Percentiles rank a stretch among this genome's conserved stretches.
These are phyloP conservation scores for Echinops telfairi DNA, from an alignment of 2,113 vertebrate species.

Conservation along the genomic window DNA sequence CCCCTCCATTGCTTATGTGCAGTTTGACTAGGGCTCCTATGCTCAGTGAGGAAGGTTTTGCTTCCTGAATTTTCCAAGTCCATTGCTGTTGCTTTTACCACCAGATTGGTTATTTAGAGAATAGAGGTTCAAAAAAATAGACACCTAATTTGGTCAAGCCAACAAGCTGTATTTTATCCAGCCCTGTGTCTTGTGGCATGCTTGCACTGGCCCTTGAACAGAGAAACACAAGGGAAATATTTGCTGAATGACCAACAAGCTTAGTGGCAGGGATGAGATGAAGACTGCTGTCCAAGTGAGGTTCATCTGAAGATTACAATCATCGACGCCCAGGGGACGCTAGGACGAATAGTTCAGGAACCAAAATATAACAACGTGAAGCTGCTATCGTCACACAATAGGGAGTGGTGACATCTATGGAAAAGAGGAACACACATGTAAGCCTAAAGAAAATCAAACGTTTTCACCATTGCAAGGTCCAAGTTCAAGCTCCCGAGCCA, in stretches of 20 bases:
- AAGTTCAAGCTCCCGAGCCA: not conserved
- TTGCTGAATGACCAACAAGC: conserved; percentile 5
- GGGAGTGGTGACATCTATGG: not conserved
- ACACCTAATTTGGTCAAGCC: not conserved
- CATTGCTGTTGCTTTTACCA: not conserved
- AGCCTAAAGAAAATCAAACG: not conserved
- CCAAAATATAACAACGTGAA: too few relatives aligned
- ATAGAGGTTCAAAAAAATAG: conserved; percentile 44
- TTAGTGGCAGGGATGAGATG: conserved; percentile 9
- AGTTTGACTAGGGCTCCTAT: not conserved
- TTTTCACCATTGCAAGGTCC: not conserved
- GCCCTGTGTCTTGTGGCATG: not conserved
- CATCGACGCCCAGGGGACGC: not conserved
- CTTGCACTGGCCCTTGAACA: not conserved
- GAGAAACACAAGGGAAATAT: conserved; percentile 8
- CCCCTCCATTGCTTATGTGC: not conserved
- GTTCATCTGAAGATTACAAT: not conserved
- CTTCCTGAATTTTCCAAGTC: conserved; percentile 18
- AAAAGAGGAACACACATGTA: not conserved
- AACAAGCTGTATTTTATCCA: not conserved
- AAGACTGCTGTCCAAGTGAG: not conserved
- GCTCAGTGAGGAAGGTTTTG: not conserved
- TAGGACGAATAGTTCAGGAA: not conserved
- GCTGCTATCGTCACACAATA: not conserved
- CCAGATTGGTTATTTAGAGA: not conserved